phyloP scores from a whole-genome alignment of 2,888 invertebrate species.

The Prenolepis imparis region DNA sequence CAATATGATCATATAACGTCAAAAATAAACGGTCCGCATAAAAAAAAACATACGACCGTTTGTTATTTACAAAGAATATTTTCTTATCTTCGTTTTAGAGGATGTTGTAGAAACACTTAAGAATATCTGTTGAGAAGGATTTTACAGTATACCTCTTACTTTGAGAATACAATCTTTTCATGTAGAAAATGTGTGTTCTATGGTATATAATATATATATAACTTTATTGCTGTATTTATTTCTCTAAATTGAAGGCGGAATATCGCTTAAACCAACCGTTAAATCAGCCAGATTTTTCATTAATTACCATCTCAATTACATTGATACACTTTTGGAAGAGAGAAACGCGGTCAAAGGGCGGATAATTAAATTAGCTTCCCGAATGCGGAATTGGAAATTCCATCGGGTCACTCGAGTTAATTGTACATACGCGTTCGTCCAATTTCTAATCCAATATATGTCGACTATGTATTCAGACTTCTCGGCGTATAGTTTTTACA shows the following conservation, averaged over 20 bases:
- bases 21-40: no score
- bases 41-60: no score
- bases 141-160: no score
- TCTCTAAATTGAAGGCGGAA: background rate
- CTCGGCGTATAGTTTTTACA: background rate
- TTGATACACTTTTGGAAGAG: slow-evolving; percentile 30
- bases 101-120: no score
- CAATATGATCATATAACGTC: no score
- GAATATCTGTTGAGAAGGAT: no score
- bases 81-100: no score
- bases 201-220: background rate
- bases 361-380: slow-evolving; percentile 49
- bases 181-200: background rate
- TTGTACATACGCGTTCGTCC: slow-evolving; percentile 44
- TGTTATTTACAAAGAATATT: no score
- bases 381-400: slow-evolving; percentile 52
- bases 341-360: slow-evolving; percentile 35
- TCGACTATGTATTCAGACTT: slow-evolving; percentile 14
- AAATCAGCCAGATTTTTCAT: slow-evolving; percentile 34
- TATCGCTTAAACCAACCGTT: background rate
- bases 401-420: slow-evolving; percentile 45
- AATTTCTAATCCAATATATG: slow-evolving; percentile 51
- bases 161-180: background rate
- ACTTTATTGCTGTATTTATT: background rate
- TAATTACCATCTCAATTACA: slow-evolving; percentile 47